Evolutionary conservation across 2,113 vertebrate species (phyloP), one percentile per base, ranked within the genome.

Genomic region (Heloderma charlesbogerti): DNA sequence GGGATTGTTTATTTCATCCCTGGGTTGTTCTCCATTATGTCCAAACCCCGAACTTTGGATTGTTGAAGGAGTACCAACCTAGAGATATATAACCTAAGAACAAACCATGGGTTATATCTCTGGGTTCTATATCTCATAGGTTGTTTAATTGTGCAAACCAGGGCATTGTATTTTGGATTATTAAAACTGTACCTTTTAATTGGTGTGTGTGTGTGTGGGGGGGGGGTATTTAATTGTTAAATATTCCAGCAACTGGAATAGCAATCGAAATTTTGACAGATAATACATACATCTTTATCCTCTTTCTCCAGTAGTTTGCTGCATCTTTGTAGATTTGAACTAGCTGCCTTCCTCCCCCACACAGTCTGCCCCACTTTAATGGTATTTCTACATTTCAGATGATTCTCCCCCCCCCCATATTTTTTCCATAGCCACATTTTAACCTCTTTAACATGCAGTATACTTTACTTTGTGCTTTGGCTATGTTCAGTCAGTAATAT

Each of bases 401-500:
- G 45, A 20, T 82, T 71, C 79, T 9, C 69, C 51, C 78, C 27
- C 67, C 40, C 31, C 34, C 20, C 54, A 63, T 9, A 75, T 34
- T 40, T 43, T 25, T 27, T 67, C 80, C 29, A 74, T 66, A n/a
- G 7, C 74, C 40, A 31, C 7, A 51, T 93, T 91, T 67, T 87
- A 83, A 13, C 83, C 34, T 12, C 75, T 60, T 4, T 57, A 92
- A 91, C 1, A 29, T 40, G 2, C 2, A 31, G 29, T 78, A 82
- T 72, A 31, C 57, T 43, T 6, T 80, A 63, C 45, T 3, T 16
- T 22, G 22, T 67, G 51, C 6, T 88, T 90, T 78, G 83, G 6
- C 31, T 92, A 29, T 6, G 43, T 91, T 75, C 86, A 89, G 67
- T 57, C 40, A 72, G 1, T 80, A 91, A 77, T 85, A 91, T 72